A percentile compares a stretch with the other conserved stretches of the same genome.
These are phyloP conservation scores for Cremastobaeus sp. DNA, from an alignment of 2,888 invertebrate species.

Conservation along the genomic window DNA sequence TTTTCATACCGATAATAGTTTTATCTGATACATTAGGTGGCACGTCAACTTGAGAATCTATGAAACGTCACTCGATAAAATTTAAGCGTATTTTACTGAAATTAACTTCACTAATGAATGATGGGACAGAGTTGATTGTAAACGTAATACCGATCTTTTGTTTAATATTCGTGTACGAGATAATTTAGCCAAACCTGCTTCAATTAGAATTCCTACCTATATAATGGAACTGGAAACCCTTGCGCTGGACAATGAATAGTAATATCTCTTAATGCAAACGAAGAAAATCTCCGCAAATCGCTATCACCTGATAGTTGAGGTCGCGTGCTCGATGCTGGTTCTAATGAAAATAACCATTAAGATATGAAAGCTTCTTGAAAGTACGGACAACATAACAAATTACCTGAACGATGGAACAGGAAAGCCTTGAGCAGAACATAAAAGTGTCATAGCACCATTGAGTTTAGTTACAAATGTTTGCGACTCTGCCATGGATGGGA, in stretches of 20 bases:
- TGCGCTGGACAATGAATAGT: conserved; percentile 83
- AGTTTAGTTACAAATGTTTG: conserved; percentile 76
- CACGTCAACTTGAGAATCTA: conserved; percentile 78
- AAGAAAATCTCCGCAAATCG: conserved; percentile 75
- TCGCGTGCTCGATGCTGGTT: conserved; percentile 81
- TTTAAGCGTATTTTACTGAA: not conserved
- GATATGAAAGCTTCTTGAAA: too few species aligned
- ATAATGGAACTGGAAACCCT: conserved; percentile 83
- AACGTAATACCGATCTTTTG: too few species aligned
- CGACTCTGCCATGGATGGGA: conserved; percentile 80
- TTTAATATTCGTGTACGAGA: too few species aligned
- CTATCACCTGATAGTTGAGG: conserved; percentile 79
- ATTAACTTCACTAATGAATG: conserved; percentile 3
- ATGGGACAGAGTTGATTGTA: conserved; percentile 73
- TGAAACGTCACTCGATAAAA: not conserved
- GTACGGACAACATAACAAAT: conserved; percentile 56
- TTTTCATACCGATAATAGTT: conserved; percentile 73
- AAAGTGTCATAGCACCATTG: conserved; percentile 77
- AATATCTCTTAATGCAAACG: conserved; percentile 70
- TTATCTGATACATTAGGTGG: conserved; percentile 78
- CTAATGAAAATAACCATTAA: conserved; percentile 72
- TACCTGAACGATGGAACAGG: conserved; percentile 80
- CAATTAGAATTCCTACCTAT: conserved; percentile 38
- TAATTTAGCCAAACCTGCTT: not conserved
- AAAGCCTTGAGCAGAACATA: conserved; percentile 80